These are phyloP conservation scores for Athene noctua DNA, from an alignment of 2,113 vertebrate species.

Conservation along the genomic window DNA sequence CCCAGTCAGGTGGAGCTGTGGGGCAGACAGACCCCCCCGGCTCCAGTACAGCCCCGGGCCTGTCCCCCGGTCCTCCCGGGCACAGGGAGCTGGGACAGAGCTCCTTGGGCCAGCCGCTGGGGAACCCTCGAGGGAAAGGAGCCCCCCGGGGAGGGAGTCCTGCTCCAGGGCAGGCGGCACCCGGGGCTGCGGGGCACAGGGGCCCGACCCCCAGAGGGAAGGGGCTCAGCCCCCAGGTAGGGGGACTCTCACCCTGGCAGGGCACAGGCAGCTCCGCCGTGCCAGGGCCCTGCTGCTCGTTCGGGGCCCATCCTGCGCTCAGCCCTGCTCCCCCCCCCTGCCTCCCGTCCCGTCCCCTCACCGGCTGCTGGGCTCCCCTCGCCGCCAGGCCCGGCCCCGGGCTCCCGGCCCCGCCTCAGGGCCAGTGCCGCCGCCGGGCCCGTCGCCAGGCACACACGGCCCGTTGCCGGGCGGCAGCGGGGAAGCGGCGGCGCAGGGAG, in stretches of 20 bases:
- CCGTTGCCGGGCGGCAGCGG: background rate
- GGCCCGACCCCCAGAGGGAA: no score
- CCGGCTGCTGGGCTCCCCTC: background rate
- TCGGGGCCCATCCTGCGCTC: background rate
- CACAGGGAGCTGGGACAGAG: accelerated
- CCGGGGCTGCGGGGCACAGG: background rate
- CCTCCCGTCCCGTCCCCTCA: background rate
- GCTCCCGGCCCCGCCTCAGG: background rate
- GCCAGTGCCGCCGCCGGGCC: background rate
- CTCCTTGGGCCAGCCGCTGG: accelerated
- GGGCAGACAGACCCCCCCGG: background rate
- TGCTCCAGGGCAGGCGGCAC: background rate
- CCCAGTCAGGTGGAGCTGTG: accelerated
- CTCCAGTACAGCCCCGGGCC: accelerated
- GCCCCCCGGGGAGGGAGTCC: no score
- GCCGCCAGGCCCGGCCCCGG: no score
- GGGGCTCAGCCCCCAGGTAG: background rate
- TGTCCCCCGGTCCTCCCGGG: no score
- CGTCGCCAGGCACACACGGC: background rate
- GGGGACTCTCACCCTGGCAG: background rate
- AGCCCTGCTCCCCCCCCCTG: background rate
- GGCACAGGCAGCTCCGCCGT: background rate
- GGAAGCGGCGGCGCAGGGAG: no score
- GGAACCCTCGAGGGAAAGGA: no score
- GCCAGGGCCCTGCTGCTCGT: background rate